These are phyloP conservation scores for Peromyscus nudipes DNA, from an alignment of 2,797 vertebrate genomes.

Conservation along the genomic window DNA sequence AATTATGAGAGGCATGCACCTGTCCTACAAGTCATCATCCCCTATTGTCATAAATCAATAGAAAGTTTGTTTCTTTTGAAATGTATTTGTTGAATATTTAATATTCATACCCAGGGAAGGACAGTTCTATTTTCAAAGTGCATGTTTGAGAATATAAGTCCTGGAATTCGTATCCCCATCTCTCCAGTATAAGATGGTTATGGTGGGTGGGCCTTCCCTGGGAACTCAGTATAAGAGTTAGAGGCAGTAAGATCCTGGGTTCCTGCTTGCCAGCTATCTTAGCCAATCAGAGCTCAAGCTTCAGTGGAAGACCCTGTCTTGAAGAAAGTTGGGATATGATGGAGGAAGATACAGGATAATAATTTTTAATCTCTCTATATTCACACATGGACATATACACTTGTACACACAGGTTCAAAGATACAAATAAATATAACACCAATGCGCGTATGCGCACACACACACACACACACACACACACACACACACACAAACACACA, in stretches of 20 bases:
- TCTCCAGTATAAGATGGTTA: not conserved
- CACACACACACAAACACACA: not conserved
- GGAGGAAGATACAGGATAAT: not conserved
- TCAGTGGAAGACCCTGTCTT: not conserved
- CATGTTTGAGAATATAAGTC: too few relatives aligned
- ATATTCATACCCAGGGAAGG: not conserved
- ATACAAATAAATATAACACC: not conserved
- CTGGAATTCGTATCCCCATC: not conserved
- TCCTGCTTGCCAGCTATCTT: not conserved
- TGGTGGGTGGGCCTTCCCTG: not conserved
- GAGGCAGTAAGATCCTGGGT: not conserved
- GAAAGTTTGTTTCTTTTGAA: not conserved
- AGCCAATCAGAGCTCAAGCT: not conserved
- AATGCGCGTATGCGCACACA: not conserved
- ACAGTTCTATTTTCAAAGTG: not conserved
- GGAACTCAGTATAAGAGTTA: not conserved
- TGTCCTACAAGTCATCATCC: not conserved
- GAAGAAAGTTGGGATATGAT: not conserved
- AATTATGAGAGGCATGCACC: not conserved
- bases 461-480: not conserved
- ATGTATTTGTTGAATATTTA: not conserved
- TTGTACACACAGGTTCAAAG: not conserved
- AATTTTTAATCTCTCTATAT: not conserved
- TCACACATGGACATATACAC: not conserved
- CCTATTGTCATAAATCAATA: not conserved